Percentiles rank a stretch among this genome's conserved stretches.
phyloP scores from a whole-genome alignment of 1,140 invertebrate species.

The Armadillidium nasatum region DNA sequence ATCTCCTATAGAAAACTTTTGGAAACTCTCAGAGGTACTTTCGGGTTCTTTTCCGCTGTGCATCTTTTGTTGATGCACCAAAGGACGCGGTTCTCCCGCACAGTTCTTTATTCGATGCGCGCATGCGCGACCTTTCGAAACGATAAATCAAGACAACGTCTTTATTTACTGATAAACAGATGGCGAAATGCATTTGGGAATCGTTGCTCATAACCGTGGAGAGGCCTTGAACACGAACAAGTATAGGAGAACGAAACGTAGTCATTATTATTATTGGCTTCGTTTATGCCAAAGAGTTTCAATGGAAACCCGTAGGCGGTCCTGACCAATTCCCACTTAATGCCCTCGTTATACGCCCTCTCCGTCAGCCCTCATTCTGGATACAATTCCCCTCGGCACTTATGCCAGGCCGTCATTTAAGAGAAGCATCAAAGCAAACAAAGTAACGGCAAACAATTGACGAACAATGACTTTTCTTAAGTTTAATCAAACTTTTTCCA shows the following conservation, averaged over 20 bases:
- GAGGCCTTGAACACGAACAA: background rate
- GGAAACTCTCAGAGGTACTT: background rate
- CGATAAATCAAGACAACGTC: background rate
- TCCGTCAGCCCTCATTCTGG: background rate
- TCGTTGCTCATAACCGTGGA: conserved; percentile 1
- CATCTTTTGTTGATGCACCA: background rate
- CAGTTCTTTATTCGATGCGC: background rate
- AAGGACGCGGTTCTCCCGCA: background rate
- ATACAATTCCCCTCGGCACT: background rate
- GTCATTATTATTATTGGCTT: conserved; percentile 1
- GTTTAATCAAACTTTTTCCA: background rate
- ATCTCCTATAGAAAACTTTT: background rate
- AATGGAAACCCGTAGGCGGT: background rate
- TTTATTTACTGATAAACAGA: conserved; percentile 12
- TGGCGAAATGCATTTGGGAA: background rate
- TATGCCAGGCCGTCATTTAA: background rate
- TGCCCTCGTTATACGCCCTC: conserved; percentile 1
- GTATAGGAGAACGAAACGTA: background rate
- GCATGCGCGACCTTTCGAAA: background rate
- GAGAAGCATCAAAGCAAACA: background rate
- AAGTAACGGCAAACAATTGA: conserved; percentile 1
- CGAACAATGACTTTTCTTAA: background rate
- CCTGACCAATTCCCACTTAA: background rate
- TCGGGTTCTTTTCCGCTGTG: background rate
- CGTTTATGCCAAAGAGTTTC: background rate